Percentiles rank a stretch among this genome's conserved stretches.
phyloP scores from a whole-genome alignment of 2,797 vertebrate species.

The Champsocephalus esox region DNA sequence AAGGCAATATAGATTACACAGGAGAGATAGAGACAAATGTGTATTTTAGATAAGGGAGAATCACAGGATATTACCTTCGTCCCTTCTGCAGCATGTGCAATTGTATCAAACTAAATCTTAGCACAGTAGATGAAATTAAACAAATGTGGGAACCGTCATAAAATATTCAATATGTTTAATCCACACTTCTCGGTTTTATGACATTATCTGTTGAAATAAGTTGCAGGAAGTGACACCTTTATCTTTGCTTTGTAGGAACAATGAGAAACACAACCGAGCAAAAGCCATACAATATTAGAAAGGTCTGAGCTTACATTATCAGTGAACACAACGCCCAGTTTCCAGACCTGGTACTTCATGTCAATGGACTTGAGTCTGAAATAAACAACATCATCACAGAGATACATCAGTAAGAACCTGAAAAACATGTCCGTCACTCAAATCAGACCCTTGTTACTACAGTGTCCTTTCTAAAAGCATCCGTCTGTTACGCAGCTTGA shows the following conservation, averaged over 20 bases:
- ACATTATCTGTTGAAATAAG: conserved; percentile 34
- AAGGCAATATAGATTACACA: conserved; percentile 58
- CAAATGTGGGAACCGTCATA: conserved; percentile 38
- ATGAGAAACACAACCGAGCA: neutral
- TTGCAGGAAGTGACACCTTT: conserved; percentile 27
- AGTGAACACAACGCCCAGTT: conserved; percentile 84
- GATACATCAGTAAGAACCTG: conserved; percentile 21
- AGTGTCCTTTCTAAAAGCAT: conserved; percentile 37
- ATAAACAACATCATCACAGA: conserved; percentile 15
- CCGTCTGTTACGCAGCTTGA: conserved; percentile 14
- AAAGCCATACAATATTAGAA: conserved; percentile 5
- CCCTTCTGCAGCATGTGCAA: conserved; percentile 25
- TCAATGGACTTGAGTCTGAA: conserved; percentile 79
- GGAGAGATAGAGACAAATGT: conserved; percentile 52
- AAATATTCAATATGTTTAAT: conserved; percentile 39
- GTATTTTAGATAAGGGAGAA: conserved; percentile 71
- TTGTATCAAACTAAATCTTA: conserved; percentile 40
- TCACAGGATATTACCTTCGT: conserved; percentile 73
- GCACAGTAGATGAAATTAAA: conserved; percentile 37
- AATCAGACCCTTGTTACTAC: conserved; percentile 39
- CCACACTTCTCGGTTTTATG: conserved; percentile 5
- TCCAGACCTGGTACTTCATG: conserved; percentile 85
- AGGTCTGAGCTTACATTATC: conserved; percentile 78
- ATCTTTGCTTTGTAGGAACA: conserved; percentile 22
- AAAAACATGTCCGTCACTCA: conserved; percentile 39